These are phyloP conservation scores for Spermophilus dauricus DNA, from an alignment of 2,113 vertebrate species.

Conservation along the genomic window DNA sequence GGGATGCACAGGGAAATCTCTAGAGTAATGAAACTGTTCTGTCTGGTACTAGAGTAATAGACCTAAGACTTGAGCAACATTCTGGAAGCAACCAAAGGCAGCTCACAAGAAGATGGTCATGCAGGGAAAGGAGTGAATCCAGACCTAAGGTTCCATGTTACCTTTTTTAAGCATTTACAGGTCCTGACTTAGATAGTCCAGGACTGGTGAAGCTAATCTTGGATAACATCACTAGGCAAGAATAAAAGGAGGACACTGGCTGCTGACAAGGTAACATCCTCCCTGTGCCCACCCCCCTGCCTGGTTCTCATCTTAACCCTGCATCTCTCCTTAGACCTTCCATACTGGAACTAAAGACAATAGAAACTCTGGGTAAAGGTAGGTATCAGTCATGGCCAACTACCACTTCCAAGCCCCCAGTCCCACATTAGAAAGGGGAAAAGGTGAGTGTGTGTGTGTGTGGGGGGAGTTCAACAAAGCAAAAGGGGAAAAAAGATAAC, in stretches of 20 bases:
- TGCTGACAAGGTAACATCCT: neutral
- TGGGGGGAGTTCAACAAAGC: neutral
- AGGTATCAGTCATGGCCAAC: neutral
- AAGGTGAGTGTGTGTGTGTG: too few species aligned
- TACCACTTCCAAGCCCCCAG: neutral
- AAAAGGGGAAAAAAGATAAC: neutral
- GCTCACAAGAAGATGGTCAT: too few species aligned
- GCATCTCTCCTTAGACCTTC: neutral
- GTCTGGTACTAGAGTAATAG: neutral
- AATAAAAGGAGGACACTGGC: neutral
- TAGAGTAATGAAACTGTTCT: neutral
- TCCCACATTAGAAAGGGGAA: neutral
- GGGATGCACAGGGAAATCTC: neutral
- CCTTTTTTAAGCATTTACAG: too few species aligned
- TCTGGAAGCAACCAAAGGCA: too few species aligned
- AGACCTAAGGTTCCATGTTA: too few species aligned
- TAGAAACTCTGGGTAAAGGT: neutral
- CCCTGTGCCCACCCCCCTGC: too few species aligned
- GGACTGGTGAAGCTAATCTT: neutral
- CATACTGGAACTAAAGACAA: neutral
- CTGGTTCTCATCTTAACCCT: neutral
- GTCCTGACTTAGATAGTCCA: too few species aligned
- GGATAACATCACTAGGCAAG: neutral
- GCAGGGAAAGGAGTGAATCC: too few species aligned
- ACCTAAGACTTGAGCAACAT: neutral